These are phyloP conservation scores for Vidua macroura DNA, from an alignment of 2,113 vertebrate genomes.

Conservation along the genomic window DNA sequence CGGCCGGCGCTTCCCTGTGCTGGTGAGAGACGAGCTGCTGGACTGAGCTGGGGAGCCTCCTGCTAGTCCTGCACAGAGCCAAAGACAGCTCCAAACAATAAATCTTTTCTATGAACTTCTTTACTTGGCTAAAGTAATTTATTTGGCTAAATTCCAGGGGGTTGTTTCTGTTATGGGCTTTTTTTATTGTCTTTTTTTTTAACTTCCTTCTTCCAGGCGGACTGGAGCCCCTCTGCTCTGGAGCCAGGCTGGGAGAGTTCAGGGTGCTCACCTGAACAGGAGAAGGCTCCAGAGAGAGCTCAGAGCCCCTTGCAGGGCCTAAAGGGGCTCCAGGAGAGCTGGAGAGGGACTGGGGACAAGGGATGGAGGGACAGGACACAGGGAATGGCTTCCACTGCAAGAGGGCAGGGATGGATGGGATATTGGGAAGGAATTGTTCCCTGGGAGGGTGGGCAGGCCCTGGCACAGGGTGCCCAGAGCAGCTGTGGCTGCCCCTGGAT, in stretches of 20 bases:
- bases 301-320: background rate
- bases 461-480: background rate
- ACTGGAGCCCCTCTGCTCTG: background rate
- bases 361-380: background rate
- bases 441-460: background rate
- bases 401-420: background rate
- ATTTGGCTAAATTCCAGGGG: background rate
- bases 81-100: constrained; percentile 13
- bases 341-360: rapidly evolving
- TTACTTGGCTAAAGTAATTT: background rate
- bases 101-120: background rate
- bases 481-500: background rate
- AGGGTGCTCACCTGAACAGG: rapidly evolving
- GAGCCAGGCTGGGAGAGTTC: background rate
- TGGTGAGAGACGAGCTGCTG: constrained; percentile 80
- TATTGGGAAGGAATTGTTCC: background rate
- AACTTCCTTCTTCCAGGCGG: background rate
- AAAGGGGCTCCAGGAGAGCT: background rate
- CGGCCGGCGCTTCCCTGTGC: constrained; percentile 77
- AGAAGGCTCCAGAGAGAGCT: background rate
- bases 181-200: rapidly evolving
- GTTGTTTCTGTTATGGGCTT: background rate
- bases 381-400: background rate
- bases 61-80: background rate
- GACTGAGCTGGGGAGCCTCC: constrained; percentile 46